Evolutionary conservation across 2,113 vertebrate genomes (phyloP).

Genomic region (Corynorhinus townsendii): DNA sequence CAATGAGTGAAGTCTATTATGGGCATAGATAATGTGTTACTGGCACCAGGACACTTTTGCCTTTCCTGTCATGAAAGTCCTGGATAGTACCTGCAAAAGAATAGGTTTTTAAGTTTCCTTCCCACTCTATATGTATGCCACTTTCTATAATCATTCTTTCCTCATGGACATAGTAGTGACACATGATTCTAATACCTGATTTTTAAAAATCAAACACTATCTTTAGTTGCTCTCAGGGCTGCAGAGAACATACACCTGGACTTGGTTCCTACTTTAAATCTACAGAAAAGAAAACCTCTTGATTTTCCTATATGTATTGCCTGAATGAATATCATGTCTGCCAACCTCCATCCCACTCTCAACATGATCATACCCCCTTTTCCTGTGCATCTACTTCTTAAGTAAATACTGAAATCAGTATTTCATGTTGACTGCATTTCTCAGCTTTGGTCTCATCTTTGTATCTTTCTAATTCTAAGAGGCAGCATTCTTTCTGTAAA

Average conservation of each 20-base stretch:
- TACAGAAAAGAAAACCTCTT: neutral
- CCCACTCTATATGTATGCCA: too few species aligned
- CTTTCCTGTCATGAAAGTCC: neutral
- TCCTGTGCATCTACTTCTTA: neutral
- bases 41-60: neutral
- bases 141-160: neutral
- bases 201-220: neutral
- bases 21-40: neutral
- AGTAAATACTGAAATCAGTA: neutral
- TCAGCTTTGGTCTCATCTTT: neutral
- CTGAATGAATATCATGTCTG: neutral
- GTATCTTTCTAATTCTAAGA: neutral
- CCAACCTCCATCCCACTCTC: neutral
- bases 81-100: neutral
- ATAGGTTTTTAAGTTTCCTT: neutral
- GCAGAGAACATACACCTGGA: neutral
- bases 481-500: neutral
- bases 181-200: neutral
- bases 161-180: neutral
- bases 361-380: neutral
- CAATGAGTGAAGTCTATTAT: neutral
- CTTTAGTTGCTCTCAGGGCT: neutral
- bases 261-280: neutral
- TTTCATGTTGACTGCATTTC: neutral
- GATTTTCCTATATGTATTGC: neutral